Conservation (phyloP, 2,888 invertebrate genomes). For the Pedicia rivosa region DNA sequence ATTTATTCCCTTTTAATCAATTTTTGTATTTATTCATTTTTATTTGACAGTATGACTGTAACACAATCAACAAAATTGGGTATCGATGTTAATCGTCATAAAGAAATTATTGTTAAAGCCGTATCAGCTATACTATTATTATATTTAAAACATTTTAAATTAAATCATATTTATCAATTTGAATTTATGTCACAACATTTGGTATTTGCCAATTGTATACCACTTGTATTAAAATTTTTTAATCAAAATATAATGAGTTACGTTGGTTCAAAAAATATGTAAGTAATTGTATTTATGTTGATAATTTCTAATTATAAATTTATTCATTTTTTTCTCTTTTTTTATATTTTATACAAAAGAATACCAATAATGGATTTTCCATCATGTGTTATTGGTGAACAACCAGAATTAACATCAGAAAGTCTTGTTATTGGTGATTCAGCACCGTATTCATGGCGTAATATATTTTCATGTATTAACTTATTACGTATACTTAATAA, state of each 20-base stretch:
- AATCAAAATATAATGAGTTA: conserved; percentile 95
- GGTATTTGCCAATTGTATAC: conserved; percentile 98
- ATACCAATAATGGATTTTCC: conserved; percentile 93
- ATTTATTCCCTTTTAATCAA: too few relatives aligned
- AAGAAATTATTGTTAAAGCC: conserved; percentile 96
- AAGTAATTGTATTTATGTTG: conserved; percentile 19
- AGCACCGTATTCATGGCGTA: conserved; percentile 89
- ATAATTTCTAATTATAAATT: too few relatives aligned
- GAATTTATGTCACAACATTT: conserved; percentile 98
- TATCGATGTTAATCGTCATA: conserved; percentile 95
- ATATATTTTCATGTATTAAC: conserved; percentile 96
- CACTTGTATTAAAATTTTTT: conserved; percentile 93
- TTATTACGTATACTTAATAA: conserved; percentile 92
- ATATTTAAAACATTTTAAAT: conserved; percentile 90
- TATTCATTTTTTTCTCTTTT: neutral
- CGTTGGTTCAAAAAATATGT: conserved; percentile 83
- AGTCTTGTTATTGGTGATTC: conserved; percentile 74
- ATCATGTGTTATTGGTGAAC: conserved; percentile 87
- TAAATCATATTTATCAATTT: conserved; percentile 96
- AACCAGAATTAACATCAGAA: conserved; percentile 83
- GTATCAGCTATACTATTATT: conserved; percentile 79
- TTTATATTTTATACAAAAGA: conserved; percentile 24
- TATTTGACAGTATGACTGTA: conserved; percentile 56
- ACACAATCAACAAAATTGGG: conserved; percentile 89
- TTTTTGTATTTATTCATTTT: conserved; percentile 3